phyloP scores from a whole-genome alignment of 2,797 vertebrate species.

The Channallabes apus region DNA sequence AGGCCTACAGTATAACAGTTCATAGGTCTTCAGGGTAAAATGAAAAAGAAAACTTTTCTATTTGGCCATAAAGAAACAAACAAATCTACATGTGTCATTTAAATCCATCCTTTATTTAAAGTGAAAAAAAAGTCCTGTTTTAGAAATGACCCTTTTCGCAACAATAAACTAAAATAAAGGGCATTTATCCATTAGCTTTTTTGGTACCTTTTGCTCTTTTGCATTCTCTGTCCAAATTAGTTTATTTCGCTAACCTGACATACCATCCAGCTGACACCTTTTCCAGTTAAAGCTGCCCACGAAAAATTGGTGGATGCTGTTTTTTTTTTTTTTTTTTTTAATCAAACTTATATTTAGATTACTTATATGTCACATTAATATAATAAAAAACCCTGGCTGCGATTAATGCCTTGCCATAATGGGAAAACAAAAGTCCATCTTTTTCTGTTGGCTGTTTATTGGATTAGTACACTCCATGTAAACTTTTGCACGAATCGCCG shows the following conservation, averaged over 20 bases:
- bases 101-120: background rate
- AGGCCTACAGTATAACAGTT: background rate
- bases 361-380: conserved; percentile 46
- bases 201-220: background rate
- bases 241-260: conserved; percentile 27
- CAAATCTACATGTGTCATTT: background rate
- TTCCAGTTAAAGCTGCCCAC: conserved; percentile 29
- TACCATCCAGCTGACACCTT: conserved; percentile 17
- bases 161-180: conserved; percentile 12
- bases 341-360: conserved; percentile 46
- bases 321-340: too few species aligned
- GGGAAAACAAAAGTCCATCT: conserved; percentile 23
- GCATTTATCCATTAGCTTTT: background rate
- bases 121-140: background rate
- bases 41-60: conserved; percentile 6
- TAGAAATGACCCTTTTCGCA: background rate
- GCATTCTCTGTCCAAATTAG: conserved; percentile 33
- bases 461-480: conserved; percentile 35
- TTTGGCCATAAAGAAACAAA: background rate
- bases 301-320: conserved; percentile 40
- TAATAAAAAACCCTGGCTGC: conserved; percentile 4
- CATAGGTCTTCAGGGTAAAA: background rate
- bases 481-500: conserved; percentile 46
- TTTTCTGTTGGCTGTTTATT: conserved; percentile 27
- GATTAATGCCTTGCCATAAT: conserved; percentile 40